phyloP scores from a whole-genome alignment of 1,140 invertebrate genomes.

The Papilio xuthus region DNA sequence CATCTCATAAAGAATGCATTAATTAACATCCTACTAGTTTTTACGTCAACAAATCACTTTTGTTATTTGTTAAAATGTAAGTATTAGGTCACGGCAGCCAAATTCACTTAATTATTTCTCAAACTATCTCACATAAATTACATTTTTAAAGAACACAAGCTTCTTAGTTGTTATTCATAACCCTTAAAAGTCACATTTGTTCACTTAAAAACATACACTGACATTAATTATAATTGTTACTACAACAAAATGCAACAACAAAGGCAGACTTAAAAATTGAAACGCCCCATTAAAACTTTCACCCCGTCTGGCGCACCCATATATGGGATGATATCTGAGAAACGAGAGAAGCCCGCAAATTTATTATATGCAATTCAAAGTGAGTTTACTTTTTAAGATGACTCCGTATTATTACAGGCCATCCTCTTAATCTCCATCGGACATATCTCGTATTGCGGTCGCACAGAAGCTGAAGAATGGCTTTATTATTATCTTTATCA shows the following conservation, averaged over 20 bases:
- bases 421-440: conserved; percentile 18
- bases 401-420: conserved; percentile 14
- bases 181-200: too few species aligned
- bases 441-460: conserved; percentile 4
- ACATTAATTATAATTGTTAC: too few species aligned
- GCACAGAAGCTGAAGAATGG: conserved; percentile 19
- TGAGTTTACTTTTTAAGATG: conserved; percentile 29
- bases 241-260: neutral
- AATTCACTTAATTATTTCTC: too few species aligned
- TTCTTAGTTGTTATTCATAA: too few species aligned
- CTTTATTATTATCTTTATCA: conserved; percentile 26
- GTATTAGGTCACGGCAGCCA: neutral
- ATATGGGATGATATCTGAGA: conserved; percentile 21
- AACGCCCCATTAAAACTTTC: conserved; percentile 18
- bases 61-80: neutral
- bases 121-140: too few species aligned
- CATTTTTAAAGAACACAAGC: too few species aligned
- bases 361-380: conserved; percentile 25
- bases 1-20: neutral
- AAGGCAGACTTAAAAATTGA: conserved; percentile 18
- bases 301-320: conserved; percentile 8
- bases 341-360: conserved; percentile 28
- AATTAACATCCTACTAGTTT: neutral
- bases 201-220: too few species aligned
- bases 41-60: neutral